phyloP scores from a whole-genome alignment of 1,140 invertebrate species.

The Drosophila setifemur region DNA sequence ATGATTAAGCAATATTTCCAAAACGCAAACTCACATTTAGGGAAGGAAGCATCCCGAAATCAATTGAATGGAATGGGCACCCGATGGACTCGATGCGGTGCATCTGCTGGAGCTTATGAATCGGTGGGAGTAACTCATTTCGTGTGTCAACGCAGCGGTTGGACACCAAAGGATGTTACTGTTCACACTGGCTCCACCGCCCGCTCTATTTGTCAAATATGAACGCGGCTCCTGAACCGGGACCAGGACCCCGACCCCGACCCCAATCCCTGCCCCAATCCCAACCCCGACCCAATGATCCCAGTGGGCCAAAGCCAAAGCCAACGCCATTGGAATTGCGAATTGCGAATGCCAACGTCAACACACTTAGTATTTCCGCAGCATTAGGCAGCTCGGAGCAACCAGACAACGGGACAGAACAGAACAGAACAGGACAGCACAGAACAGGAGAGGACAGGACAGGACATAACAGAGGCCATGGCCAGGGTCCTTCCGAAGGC shows the following conservation, averaged over 20 bases:
- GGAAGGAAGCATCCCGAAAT: too few species aligned
- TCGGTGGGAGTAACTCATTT: not conserved
- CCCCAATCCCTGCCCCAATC: too few species aligned
- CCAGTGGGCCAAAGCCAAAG: not conserved
- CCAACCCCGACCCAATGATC: too few species aligned
- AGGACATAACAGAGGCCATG: too few species aligned
- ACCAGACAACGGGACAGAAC: too few species aligned
- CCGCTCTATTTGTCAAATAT: constrained; percentile 54
- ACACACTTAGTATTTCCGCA: constrained; percentile 62
- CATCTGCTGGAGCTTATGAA: not conserved
- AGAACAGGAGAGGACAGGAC: too few species aligned
- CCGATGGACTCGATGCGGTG: not conserved
- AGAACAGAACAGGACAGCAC: too few species aligned
- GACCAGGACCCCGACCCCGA: not conserved
- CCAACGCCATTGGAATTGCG: constrained; percentile 8
- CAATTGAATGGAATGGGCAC: not conserved
- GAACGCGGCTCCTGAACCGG: constrained; percentile 7
- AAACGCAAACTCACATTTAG: too few species aligned
- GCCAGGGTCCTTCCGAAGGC: too few species aligned
- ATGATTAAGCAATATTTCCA: too few species aligned
- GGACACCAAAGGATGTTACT: constrained; percentile 10
- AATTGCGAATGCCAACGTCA: constrained; percentile 14
- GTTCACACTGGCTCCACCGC: constrained; percentile 25
- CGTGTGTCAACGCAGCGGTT: constrained; percentile 6
- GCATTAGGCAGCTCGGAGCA: constrained; percentile 54